A percentile compares a stretch with the other conserved stretches of the same genome.
These are phyloP conservation scores for Tenodera sinensis DNA, from an alignment of 2,888 invertebrate species.

Conservation along the genomic window DNA sequence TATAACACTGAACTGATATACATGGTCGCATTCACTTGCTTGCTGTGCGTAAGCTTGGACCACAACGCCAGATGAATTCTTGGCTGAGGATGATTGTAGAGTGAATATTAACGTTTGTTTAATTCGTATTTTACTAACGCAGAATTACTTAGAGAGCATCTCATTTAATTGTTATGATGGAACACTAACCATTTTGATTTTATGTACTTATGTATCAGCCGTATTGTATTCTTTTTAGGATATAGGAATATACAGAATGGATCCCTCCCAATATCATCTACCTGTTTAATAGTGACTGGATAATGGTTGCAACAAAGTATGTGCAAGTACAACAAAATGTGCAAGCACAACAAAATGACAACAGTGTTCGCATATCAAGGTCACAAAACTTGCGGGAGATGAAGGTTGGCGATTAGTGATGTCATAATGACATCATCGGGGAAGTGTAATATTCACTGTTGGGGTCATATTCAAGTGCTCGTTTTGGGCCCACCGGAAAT, in stretches of 20 bases:
- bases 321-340: neutral
- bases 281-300: neutral
- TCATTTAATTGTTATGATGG: neutral
- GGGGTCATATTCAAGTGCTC: conserved; percentile 2
- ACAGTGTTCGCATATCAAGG: conserved; percentile 28
- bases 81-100: neutral
- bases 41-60: neutral
- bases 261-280: neutral
- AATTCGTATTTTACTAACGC: neutral
- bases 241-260: neutral
- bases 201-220: neutral
- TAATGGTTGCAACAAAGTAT: neutral
- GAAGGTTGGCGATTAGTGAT: conserved; percentile 43
- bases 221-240: neutral
- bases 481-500: neutral
- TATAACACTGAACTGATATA: neutral
- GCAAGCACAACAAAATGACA: conserved; percentile 1
- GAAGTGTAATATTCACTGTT: conserved; percentile 23
- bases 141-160: neutral
- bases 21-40: neutral
- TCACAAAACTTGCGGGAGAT: conserved; percentile 30
- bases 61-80: neutral
- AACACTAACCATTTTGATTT: neutral
- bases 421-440: conserved; percentile 50
- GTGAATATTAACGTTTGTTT: neutral